These are phyloP conservation scores for Cinara cedri DNA, from an alignment of 2,888 invertebrate genomes.

Conservation along the genomic window DNA sequence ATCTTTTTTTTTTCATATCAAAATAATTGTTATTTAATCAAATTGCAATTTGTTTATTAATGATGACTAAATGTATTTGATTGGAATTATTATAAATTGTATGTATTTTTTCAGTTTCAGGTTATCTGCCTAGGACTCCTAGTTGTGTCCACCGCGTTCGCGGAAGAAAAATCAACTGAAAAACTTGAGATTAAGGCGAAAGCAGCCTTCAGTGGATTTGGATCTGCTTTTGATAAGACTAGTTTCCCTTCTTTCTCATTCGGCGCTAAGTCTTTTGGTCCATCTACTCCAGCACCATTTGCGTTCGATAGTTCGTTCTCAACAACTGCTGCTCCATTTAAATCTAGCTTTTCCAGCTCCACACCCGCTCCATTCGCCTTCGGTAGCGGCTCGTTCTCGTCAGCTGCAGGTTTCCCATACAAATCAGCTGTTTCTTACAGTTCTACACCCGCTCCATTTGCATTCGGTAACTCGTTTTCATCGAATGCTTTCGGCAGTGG, in stretches of 20 bases:
- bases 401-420: slow-evolving; percentile 13
- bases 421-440: slow-evolving; percentile 1
- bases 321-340: slow-evolving; percentile 35
- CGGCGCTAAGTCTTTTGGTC: slow-evolving; percentile 1
- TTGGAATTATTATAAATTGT: not conserved
- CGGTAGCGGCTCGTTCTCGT: not conserved
- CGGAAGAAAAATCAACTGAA: not conserved
- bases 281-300: slow-evolving; percentile 27
- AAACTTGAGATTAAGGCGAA: not conserved
- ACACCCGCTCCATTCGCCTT: slow-evolving; percentile 25
- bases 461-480: not conserved
- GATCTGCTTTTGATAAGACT: not conserved
- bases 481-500: not conserved
- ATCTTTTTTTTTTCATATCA: too few relatives aligned
- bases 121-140: slow-evolving; percentile 38
- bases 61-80: not conserved
- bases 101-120: slow-evolving; percentile 31
- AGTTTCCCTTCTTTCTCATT: slow-evolving; percentile 33
- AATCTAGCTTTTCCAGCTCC: slow-evolving; percentile 22
- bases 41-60: not conserved
- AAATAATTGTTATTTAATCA: not conserved
- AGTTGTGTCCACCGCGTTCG: slow-evolving; percentile 41
- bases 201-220: not conserved
- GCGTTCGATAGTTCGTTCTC: slow-evolving; percentile 33
- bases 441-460: slow-evolving; percentile 1